Percentiles rank a stretch among this genome's conserved stretches.
These are phyloP conservation scores for Phycodurus eques DNA, from an alignment of 2,113 vertebrate genomes.

Conservation along the genomic window DNA sequence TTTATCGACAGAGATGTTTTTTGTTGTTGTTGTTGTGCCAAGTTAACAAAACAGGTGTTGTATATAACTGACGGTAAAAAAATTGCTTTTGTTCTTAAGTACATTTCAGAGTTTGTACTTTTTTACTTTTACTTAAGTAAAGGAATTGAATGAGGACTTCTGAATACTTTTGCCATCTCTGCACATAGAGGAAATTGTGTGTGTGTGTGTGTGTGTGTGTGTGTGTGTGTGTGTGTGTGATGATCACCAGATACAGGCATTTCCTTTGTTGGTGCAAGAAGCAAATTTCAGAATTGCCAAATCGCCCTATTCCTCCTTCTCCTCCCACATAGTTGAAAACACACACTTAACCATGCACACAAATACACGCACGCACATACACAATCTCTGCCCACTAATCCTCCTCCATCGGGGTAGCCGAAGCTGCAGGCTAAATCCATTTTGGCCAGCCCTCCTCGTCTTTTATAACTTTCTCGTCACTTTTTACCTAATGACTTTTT, in stretches of 20 bases:
- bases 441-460: slow-evolving; percentile 50
- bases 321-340: slow-evolving; percentile 67
- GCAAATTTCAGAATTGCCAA: slow-evolving; percentile 68
- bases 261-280: slow-evolving; percentile 71
- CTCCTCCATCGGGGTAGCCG: slow-evolving; percentile 63
- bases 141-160: not conserved
- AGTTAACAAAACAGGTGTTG: too few relatives aligned
- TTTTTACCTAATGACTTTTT: slow-evolving; percentile 41
- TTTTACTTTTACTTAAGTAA: not conserved
- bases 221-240: slow-evolving; percentile 40
- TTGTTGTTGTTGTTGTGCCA: too few relatives aligned
- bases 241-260: slow-evolving; percentile 73
- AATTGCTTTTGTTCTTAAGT: not conserved
- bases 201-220: slow-evolving; percentile 33
- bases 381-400: slow-evolving; percentile 68
- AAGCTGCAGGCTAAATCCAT: slow-evolving; percentile 68
- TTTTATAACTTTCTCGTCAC: slow-evolving; percentile 33
- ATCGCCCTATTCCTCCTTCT: slow-evolving; percentile 51
- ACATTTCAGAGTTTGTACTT: not conserved
- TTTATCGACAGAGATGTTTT: too few relatives aligned
- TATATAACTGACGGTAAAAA: not conserved
- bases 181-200: slow-evolving; percentile 19
- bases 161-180: slow-evolving; percentile 23
- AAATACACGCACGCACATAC: slow-evolving; percentile 65
- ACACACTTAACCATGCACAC: slow-evolving; percentile 58